Percentiles rank a stretch among this genome's conserved stretches.
These are phyloP conservation scores for Strigops habroptila DNA, from an alignment of 2,113 vertebrate genomes.

Conservation along the genomic window DNA sequence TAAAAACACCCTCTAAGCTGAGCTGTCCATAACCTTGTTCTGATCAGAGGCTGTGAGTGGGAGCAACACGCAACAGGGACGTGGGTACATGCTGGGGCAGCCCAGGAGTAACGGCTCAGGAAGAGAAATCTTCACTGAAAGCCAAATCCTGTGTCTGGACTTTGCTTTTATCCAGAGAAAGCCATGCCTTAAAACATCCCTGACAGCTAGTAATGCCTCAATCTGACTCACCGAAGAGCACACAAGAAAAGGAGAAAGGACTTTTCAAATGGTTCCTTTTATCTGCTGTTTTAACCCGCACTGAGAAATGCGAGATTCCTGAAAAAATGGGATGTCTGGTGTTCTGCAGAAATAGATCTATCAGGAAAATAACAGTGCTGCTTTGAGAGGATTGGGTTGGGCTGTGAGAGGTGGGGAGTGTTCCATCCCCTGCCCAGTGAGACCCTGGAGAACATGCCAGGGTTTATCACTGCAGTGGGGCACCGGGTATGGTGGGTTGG, in stretches of 20 bases:
- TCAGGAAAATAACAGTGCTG: background rate
- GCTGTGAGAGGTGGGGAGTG: rapidly evolving
- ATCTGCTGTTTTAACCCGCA: background rate
- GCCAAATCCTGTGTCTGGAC: background rate
- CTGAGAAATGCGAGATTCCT: background rate
- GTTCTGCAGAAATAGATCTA: background rate
- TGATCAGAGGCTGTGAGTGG: background rate
- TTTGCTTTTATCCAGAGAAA: background rate
- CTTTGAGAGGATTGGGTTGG: background rate
- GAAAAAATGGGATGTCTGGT: background rate
- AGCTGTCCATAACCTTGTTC: background rate
- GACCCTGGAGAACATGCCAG: rapidly evolving
- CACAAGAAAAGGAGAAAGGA: background rate
- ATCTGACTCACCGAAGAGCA: background rate
- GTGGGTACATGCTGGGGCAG: background rate
- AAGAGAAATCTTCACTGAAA: background rate
- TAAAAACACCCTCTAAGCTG: background rate
- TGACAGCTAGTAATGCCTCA: background rate
- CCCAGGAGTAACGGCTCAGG: background rate
- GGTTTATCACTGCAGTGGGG: rapidly evolving
- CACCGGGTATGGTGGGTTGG: rapidly evolving
- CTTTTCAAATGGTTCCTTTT: background rate
- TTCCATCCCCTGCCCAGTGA: background rate
- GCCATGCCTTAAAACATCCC: background rate
- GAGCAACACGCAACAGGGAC: rapidly evolving